Conservation (phyloP, 2,888 invertebrate species). For the Acronicta leporina region DNA sequence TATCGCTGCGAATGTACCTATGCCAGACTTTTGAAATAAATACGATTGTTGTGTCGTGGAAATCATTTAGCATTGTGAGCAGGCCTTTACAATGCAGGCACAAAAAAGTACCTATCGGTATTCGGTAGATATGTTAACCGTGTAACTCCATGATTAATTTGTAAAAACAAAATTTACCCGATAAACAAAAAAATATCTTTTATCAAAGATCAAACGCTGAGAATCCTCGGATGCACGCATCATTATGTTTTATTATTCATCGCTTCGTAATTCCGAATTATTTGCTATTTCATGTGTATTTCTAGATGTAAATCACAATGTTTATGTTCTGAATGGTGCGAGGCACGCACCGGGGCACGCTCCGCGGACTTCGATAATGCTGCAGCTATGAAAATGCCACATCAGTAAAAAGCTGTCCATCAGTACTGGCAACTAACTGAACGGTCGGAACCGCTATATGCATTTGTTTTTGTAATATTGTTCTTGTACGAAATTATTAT, state of each 20-base stretch:
- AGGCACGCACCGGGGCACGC: slow-evolving; percentile 37
- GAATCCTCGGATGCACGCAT: slow-evolving; percentile 10
- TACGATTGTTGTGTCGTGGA: not conserved
- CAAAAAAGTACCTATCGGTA: not conserved
- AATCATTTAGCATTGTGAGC: not conserved
- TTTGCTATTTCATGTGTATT: slow-evolving; percentile 34
- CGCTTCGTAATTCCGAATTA: slow-evolving; percentile 33
- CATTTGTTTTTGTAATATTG: slow-evolving; percentile 11
- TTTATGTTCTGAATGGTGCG: slow-evolving; percentile 25
- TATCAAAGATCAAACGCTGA: not conserved
- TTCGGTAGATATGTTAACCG: no score
- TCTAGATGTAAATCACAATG: slow-evolving; percentile 39
- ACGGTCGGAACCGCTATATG: slow-evolving; percentile 8
- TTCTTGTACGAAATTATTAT: not conserved
- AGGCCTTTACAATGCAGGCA: not conserved
- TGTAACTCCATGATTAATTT: no score
- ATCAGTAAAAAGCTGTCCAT: slow-evolving; percentile 27
- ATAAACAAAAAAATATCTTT: no score
- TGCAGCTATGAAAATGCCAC: slow-evolving; percentile 10
- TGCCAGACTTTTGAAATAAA: not conserved
- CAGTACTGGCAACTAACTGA: slow-evolving; percentile 10
- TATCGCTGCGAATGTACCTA: slow-evolving; percentile 6
- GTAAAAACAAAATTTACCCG: no score
- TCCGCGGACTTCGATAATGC: slow-evolving; percentile 12
- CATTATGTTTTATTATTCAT: slow-evolving; percentile 26